Evolutionary conservation across 1,140 invertebrate genomes (phyloP), one percentile per base, ranked within the genome.

Genomic region (Thaumatotibia leucotreta): DNA sequence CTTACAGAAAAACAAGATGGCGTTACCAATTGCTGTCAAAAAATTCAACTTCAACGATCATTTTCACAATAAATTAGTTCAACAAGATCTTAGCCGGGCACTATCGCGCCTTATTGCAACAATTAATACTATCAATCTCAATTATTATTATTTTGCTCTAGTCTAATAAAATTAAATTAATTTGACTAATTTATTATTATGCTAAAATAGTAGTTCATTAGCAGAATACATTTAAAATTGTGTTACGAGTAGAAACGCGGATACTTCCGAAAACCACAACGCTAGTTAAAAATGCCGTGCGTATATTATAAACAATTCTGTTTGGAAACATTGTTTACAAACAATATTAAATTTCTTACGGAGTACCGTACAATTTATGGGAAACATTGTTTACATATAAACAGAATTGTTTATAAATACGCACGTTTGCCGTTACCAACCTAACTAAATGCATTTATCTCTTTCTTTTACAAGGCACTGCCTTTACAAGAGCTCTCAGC

Each of bases 121-220:
- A 75, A 77, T 73, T 75, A 77, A 69, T 67, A 27, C 73, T 74
- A 75, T 74, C 68, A 77, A 77, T 77, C 75, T 77, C 75, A 70
- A 65, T 75, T 62, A 68, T 70, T 69, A 75, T 70, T 70, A 67
- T 72, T 67, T 73, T 74, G 66, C 67, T 77, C 75, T 77, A 75
- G 32, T 33, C 69, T 70, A 71, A 65, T 49, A 65, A 64, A 62
- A 66, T 65, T 62, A 68, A 69, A 70, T 70, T 72, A 70, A 77
- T 52, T 77, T 77, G 73, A 77, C 73, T 77, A 73, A 70, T 72
- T 71, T 69, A 75, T 75, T 77, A 73, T 72, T 73, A 75, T 70
- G 70, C 70, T 75, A 61, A 58, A 65, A 70, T 14, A 27, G 24
- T 14, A 27, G 24, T 14, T 24, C 23, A 72, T 70, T 67, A 61